These are phyloP conservation scores for human DNA, from an alignment of 2,113 vertebrate genomes.

Conservation along the genomic window DNA sequence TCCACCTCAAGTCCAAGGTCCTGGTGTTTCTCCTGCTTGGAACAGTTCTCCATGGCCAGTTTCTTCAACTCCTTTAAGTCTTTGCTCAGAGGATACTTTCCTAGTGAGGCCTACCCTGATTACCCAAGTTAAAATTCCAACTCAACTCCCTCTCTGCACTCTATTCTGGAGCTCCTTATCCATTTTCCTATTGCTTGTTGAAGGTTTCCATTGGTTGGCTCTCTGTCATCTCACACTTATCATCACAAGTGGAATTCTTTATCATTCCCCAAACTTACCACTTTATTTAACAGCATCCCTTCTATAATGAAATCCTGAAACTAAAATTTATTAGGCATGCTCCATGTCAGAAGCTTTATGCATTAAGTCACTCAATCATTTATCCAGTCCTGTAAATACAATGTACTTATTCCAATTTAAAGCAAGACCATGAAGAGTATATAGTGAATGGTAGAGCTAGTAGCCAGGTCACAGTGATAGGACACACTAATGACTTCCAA, in stretches of 20 bases:
- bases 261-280: not conserved
- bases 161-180: not conserved
- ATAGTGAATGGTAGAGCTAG: not conserved
- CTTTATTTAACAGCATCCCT: not conserved
- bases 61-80: not conserved
- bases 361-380: not conserved
- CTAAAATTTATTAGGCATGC: not conserved
- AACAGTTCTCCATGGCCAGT: not conserved
- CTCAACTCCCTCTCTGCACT: not conserved
- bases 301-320: not conserved
- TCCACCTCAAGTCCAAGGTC: not conserved
- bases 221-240: not conserved
- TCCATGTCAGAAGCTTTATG: not conserved
- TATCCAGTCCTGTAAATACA: not conserved
- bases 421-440: not conserved
- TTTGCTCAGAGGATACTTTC: not conserved
- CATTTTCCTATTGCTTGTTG: not conserved
- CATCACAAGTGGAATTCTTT: not conserved
- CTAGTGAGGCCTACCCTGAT: not conserved
- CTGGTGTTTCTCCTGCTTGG: not conserved
- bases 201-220: not conserved
- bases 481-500: not conserved
- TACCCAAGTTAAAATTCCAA: not conserved
- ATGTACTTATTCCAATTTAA: not conserved
- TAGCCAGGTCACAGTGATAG: not conserved